phyloP scores from a whole-genome alignment of 2,888 invertebrate species.

The Chrysotoxum bicinctum region DNA sequence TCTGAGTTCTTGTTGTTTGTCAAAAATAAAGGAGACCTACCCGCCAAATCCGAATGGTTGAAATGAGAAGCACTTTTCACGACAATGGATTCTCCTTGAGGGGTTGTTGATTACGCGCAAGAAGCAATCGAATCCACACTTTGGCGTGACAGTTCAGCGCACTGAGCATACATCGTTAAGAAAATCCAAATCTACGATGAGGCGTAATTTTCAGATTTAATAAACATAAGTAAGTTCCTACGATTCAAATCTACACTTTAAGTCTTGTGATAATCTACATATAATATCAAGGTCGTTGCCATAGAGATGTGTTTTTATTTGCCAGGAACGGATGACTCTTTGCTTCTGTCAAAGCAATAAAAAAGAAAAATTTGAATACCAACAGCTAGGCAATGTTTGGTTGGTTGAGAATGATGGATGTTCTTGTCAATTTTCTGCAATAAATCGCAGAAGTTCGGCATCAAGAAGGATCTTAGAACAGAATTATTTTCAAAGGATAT shows the following conservation, averaged over 20 bases:
- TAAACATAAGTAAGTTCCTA: background rate
- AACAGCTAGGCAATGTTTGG: background rate
- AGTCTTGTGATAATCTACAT: background rate
- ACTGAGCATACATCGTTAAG: no score
- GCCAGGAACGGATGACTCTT: conserved; percentile 2
- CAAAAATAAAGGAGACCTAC: no score
- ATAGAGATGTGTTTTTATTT: background rate
- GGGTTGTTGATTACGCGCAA: no score
- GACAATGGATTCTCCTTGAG: no score
- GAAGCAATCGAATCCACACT: no score
- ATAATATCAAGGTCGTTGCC: conserved; percentile 3
- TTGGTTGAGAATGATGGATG: conserved; percentile 21
- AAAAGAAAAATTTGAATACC: conserved; percentile 32
- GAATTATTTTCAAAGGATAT: conserved; percentile 10
- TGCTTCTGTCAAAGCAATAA: conserved; percentile 42
- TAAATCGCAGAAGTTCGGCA: conserved; percentile 9
- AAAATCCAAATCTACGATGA: no score
- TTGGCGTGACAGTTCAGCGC: no score
- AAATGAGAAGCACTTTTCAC: no score
- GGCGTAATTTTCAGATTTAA: no score
- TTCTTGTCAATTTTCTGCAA: conserved; percentile 33
- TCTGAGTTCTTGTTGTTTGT: no score
- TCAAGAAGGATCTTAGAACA: background rate
- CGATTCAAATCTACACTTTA: background rate
- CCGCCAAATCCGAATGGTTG: no score